Base-by-base conservation (phyloP, 2,113 vertebrate genomes). In the Poicephalus meyeri region DNA sequence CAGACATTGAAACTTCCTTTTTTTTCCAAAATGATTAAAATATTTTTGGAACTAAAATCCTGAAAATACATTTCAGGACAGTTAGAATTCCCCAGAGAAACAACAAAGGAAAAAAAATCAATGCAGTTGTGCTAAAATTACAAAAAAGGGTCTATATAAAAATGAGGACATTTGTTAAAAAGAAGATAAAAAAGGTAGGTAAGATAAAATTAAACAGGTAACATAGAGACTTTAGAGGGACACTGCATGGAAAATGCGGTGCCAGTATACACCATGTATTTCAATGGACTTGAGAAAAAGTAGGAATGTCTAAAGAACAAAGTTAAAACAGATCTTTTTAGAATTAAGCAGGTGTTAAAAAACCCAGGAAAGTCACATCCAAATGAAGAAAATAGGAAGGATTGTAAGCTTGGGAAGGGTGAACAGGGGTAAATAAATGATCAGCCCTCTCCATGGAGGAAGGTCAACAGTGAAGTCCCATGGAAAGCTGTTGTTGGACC, bases 311-410 rank as follows among this genome's bases (percentile, higher is more conserved):
- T 64, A 35, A 70, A 12, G 6, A 80, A 7, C 5, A n/a, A 72
- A 69, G 6, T 64, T 31, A 42, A 49, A 72, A 29, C 4, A 41
- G 5, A 13, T 28, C 8, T 42, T 72, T 76, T 82, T 20, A 79
- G 18, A 47, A 72, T 63, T 63, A 33, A 82, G 29, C 11, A 16
- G 7, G 3, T 66, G 47, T 63, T 63, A 69, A 81, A 86, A 89
- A 1, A 0, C 2, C 1, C 25, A 35, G 33, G 41, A 28, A 74
- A 46, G 1, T 0, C 83, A 4, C 4, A 35, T 63, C 4, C 8
- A 74, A 26, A 55, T 7, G n/a, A 58, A 64, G 18, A 73, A 55
- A 79, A 79, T 5, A 11, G 41, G 47, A 85, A 70, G 13, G 7
- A 10, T 55, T 9, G 7, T 52, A 53, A 86, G 1, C 5, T 58